Evolutionary conservation across 2,888 invertebrate species (phyloP).

Genomic region (Hypsopygia costalis): DNA sequence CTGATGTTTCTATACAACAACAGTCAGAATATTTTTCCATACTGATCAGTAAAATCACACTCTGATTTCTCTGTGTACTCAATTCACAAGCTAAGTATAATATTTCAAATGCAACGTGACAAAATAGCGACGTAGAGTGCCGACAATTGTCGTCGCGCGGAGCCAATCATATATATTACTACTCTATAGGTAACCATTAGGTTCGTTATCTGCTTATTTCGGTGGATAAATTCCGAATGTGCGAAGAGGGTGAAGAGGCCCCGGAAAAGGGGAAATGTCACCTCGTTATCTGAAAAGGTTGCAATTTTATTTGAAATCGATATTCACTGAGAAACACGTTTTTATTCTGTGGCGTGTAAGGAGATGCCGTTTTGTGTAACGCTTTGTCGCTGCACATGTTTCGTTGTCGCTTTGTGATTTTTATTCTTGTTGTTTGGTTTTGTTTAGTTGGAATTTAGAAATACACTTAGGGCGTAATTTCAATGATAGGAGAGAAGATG

Average conservation of each 20-base stretch:
- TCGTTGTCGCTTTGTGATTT: conserved; percentile 17
- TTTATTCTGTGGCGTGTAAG: conserved; percentile 38
- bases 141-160: conserved; percentile 6
- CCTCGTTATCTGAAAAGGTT: conserved; percentile 80
- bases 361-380: conserved; percentile 29
- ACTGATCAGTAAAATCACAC: too few relatives aligned
- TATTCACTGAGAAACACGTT: conserved; percentile 67
- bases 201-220: conserved; percentile 78
- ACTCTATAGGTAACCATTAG: conserved; percentile 52
- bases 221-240: conserved; percentile 75
- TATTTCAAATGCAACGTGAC: conserved; percentile 31
- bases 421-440: conserved; percentile 5
- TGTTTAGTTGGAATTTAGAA: too few relatives aligned
- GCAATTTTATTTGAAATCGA: conserved; percentile 81
- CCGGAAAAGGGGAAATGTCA: conserved; percentile 74
- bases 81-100: conserved; percentile 15
- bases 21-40: too few relatives aligned
- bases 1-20: too few relatives aligned
- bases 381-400: conserved; percentile 24
- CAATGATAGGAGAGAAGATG: too few relatives aligned
- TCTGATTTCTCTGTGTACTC: background rate
- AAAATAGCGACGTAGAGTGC: conserved; percentile 19
- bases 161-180: conserved; percentile 11
- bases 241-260: conserved; percentile 57
- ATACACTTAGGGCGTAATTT: too few relatives aligned